phyloP scores from a whole-genome alignment of 30 jellyfish, hydroid and myxozoan genomes.

The Hydractinia echinata region DNA sequence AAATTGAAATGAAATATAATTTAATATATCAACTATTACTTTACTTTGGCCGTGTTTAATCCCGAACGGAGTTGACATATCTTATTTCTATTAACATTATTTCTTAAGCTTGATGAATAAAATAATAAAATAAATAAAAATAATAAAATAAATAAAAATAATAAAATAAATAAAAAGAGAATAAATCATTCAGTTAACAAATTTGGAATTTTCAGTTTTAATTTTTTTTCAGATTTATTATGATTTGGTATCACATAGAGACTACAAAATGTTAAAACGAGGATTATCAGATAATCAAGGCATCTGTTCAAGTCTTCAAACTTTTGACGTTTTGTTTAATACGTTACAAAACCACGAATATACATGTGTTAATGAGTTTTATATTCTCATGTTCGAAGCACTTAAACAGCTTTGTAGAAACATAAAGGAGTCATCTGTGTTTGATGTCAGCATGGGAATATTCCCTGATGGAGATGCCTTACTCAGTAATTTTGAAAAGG shows the following conservation, averaged over 20 bases:
- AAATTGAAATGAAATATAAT: too few relatives aligned
- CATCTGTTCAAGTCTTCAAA: constrained; percentile 30
- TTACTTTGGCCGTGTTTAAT: too few relatives aligned
- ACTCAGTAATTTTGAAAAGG: not conserved
- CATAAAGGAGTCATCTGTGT: not conserved
- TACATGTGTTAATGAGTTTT: constrained; percentile 21
- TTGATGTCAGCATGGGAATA: not conserved
- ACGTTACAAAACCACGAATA: not conserved
- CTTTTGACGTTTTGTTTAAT: constrained; percentile 5
- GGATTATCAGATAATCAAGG: constrained; percentile 39
- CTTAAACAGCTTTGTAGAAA: not conserved
- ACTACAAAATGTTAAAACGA: constrained; percentile 47
- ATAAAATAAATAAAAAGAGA: too few relatives aligned
- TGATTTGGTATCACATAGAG: constrained; percentile 63
- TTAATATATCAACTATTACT: too few relatives aligned
- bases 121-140: too few relatives aligned
- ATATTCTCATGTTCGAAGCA: not conserved
- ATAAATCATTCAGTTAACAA: too few relatives aligned
- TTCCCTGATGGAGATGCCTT: not conserved
- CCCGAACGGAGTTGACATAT: too few relatives aligned
- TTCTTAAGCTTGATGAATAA: too few relatives aligned
- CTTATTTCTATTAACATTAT: too few relatives aligned
- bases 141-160: too few relatives aligned
- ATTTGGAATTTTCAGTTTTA: not conserved
- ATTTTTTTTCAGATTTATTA: constrained; percentile 57